A percentile compares a stretch with the other conserved stretches of the same genome.
phyloP scores from a whole-genome alignment of 2,888 invertebrate species.

The Matsumyia berberina region DNA sequence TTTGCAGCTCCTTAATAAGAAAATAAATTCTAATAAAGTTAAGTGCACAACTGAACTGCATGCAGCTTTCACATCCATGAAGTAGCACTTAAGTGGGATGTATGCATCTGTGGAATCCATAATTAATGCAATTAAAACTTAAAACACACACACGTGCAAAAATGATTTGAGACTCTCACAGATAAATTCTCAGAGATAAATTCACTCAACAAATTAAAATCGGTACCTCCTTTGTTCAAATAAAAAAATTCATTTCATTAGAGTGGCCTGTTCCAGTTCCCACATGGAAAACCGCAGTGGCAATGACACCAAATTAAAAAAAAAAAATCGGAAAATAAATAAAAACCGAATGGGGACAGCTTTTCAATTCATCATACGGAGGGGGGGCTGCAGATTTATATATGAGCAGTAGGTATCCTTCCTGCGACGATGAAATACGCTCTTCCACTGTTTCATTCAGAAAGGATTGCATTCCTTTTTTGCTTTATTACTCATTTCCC shows the following conservation, averaged over 20 bases:
- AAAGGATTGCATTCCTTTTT: not conserved
- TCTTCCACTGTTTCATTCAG: slow-evolving; percentile 10
- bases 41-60: no score
- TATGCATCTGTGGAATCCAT: not conserved
- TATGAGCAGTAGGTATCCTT: slow-evolving; percentile 14
- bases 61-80: no score
- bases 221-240: not conserved
- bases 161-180: not conserved
- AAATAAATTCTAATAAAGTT: no score
- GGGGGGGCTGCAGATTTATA: not conserved
- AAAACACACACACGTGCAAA: not conserved
- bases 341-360: slow-evolving; percentile 1
- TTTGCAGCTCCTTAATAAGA: no score
- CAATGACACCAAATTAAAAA: slow-evolving; percentile 34
- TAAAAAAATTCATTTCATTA: slow-evolving; percentile 5
- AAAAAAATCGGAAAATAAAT: slow-evolving; percentile 6
- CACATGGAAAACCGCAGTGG: slow-evolving; percentile 23
- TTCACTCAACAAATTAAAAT: slow-evolving; percentile 17
- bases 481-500: slow-evolving; percentile 21
- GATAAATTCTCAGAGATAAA: not conserved
- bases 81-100: slow-evolving; percentile 3
- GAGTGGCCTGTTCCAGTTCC: slow-evolving; percentile 21
- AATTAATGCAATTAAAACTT: slow-evolving; percentile 21
- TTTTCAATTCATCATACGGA: not conserved
- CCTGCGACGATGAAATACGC: slow-evolving; percentile 2